Percentiles rank a stretch among this genome's conserved stretches.
Conservation (phyloP, 2,797 vertebrate genomes). For the Ceryle rudis region DNA sequence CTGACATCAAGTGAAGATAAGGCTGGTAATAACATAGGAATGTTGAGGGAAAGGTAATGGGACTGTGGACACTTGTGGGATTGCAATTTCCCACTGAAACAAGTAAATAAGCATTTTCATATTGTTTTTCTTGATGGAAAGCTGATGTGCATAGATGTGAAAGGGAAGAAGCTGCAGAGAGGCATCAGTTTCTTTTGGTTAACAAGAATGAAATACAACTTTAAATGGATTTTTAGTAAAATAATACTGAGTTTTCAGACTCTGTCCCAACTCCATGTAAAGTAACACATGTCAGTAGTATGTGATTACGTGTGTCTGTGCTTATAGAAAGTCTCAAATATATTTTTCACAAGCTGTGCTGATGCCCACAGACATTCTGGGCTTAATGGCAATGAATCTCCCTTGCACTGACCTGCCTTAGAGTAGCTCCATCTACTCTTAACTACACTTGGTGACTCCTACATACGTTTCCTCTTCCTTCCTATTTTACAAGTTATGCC, state of each 20-base stretch:
- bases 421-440: not conserved
- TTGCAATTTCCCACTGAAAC: not conserved
- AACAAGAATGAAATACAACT: not conserved
- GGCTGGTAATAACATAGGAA: not conserved
- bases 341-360: not conserved
- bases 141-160: not conserved
- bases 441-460: not conserved
- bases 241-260: not conserved
- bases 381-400: not conserved
- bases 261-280: not conserved
- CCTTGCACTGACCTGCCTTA: not conserved
- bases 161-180: not conserved
- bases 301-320: not conserved
- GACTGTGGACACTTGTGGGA: not conserved
- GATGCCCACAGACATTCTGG: not conserved
- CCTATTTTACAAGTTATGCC: not conserved
- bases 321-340: rapidly evolving
- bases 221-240: not conserved
- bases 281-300: not conserved
- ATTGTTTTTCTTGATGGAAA: not conserved
- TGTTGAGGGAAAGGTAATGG: rapidly evolving
- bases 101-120: not conserved
- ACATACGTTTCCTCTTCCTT: not conserved
- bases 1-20: not conserved
- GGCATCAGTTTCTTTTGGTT: not conserved